These are phyloP conservation scores for Pantherophis alleghaniensis DNA, from an alignment of 2,797 vertebrate species.

Conservation along the genomic window DNA sequence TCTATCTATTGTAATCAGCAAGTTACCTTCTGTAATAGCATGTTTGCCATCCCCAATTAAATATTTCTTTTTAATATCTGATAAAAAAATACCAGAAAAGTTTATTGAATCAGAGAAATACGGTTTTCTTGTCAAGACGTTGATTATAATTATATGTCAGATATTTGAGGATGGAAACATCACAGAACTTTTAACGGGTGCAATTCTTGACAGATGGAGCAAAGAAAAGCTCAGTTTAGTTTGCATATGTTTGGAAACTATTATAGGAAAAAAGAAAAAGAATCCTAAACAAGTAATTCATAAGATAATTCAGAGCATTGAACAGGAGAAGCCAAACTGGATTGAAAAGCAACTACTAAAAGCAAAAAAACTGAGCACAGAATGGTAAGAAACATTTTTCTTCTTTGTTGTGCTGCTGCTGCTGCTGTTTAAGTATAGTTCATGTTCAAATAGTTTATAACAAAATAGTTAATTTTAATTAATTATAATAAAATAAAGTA, in stretches of 20 bases:
- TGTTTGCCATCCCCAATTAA: constrained; percentile 89
- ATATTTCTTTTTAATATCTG: constrained; percentile 88
- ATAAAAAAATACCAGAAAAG: constrained; percentile 87
- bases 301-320: constrained; percentile 85
- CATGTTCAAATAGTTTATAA: constrained; percentile 15
- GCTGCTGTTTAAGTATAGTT: constrained; percentile 23
- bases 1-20: constrained; percentile 89
- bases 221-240: constrained; percentile 84
- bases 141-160: constrained; percentile 85
- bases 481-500: constrained; percentile 19
- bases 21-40: constrained; percentile 87
- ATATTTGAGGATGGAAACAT: constrained; percentile 85
- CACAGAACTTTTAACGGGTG: constrained; percentile 80
- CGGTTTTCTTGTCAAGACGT: constrained; percentile 87
- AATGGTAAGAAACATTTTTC: constrained; percentile 74
- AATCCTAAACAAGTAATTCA: constrained; percentile 81
- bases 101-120: constrained; percentile 81
- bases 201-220: constrained; percentile 79
- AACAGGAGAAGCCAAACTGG: constrained; percentile 89
- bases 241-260: constrained; percentile 84
- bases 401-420: constrained; percentile 13
- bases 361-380: constrained; percentile 82
- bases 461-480: constrained; percentile 35
- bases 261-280: constrained; percentile 80
- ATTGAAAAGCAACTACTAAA: constrained; percentile 85